phyloP scores from a whole-genome alignment of 2,888 invertebrate species.

The Prosapia bicincta region DNA sequence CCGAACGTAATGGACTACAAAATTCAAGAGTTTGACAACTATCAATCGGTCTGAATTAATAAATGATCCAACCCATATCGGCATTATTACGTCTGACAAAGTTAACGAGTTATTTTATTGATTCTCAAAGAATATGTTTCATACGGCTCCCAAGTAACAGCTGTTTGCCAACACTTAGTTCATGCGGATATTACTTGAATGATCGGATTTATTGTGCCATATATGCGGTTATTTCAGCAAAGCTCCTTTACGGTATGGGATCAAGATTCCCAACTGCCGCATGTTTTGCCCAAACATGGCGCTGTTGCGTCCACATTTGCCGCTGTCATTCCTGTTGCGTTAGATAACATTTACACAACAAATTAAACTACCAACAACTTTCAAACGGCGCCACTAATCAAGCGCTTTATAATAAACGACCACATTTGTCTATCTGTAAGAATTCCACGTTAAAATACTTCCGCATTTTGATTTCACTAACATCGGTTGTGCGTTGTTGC shows the following conservation, averaged over 20 bases:
- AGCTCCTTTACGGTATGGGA: neutral
- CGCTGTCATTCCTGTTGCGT: neutral
- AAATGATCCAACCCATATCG: too few species aligned
- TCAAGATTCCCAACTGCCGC: neutral
- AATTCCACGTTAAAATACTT: neutral
- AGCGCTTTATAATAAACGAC: neutral
- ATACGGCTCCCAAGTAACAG: too few species aligned
- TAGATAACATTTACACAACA: neutral
- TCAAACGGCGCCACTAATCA: neutral
- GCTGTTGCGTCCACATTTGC: neutral
- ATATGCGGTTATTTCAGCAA: neutral
- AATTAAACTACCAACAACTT: neutral
- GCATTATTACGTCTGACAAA: too few species aligned
- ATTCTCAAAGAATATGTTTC: too few species aligned
- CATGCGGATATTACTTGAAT: neutral
- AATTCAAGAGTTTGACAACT: too few species aligned
- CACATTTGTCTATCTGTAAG: neutral
- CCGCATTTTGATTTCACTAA: neutral
- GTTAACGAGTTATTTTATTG: too few species aligned
- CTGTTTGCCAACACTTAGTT: too few species aligned
- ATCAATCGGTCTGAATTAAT: too few species aligned
- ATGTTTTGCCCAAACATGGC: neutral
- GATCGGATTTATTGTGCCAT: neutral
- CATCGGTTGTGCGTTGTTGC: too few species aligned
- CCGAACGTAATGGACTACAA: too few species aligned